Evolutionary conservation across 2,888 invertebrate genomes (phyloP), one percentile per base, ranked within the genome.

Genomic region (Nemapogon koenigi): DNA sequence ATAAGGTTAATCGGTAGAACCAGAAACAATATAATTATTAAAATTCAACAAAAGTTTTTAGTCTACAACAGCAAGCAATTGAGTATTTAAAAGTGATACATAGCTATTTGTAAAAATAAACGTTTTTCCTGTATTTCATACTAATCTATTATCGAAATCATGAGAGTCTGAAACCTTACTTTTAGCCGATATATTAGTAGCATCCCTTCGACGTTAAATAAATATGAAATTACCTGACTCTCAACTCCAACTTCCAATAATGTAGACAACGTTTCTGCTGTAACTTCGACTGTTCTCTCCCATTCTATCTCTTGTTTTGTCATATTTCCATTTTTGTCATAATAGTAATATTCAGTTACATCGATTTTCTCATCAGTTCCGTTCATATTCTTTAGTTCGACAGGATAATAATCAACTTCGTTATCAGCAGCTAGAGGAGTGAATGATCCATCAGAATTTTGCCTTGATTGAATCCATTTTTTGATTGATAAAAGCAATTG

Each of bases 221-320:
- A 6, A 7, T 18, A 2, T 15, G 28, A 3, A 41, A 37, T 45
- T 52, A 81, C 82, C 62, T 82, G 72, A 55, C 69, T 81, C 47
- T 83, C 82, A 17, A 83, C 70, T 37, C 84, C 85, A 46, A 85
- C 81, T 66, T 85, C 83, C 44, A 84, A 69, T 7, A 86, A 64
- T 15, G 83, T 71, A 2, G 80, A 80, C 31, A 86, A 62, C 2
- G 86, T 85, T 50, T 85, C 84, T 0, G 85, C 85, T 1, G 86
- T 86, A 1, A 84, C 75, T 61, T 83, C 83, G 3, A 84, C 80
- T 38, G 71, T 78, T 44, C 82, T 73, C 46, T 83, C 83, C 57
- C 82, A 68, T 32, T 75, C 61, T 38, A 79, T 64, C 43, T 70
- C 65, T 25, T 79, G 70, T 22, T 72, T 51, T 0, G 76, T 79